phyloP scores from a whole-genome alignment of 2,113 vertebrate species.

The Pitta sordida region DNA sequence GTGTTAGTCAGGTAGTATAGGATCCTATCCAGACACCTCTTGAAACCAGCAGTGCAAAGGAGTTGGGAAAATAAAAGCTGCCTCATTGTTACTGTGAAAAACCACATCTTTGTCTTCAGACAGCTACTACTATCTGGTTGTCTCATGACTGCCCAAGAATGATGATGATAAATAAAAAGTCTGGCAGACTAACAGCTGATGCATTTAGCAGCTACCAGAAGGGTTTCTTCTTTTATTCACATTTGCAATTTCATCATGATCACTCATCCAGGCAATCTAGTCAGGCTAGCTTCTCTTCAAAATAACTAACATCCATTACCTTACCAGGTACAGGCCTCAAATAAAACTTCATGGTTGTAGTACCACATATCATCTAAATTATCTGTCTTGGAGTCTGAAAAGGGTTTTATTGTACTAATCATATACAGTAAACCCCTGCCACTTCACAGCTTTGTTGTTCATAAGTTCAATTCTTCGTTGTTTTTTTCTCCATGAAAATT shows the following conservation, averaged over 20 bases:
- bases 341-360: background rate
- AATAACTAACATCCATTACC: background rate
- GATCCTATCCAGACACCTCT: background rate
- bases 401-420: background rate
- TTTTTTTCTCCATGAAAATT: too few species aligned
- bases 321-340: background rate
- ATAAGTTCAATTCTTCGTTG: too few species aligned
- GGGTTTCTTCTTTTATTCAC: background rate
- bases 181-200: background rate
- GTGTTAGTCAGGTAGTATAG: background rate
- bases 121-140: background rate
- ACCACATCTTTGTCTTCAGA: background rate
- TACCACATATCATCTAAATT: background rate
- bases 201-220: background rate
- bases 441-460: too few species aligned
- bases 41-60: background rate
- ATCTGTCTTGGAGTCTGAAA: background rate
- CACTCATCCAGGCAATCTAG: background rate
- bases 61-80: background rate
- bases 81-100: background rate
- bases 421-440: too few species aligned
- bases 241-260: background rate
- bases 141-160: background rate
- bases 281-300: background rate
- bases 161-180: background rate